Evolutionary conservation across 2,113 vertebrate genomes (phyloP).

Genomic region (Odobenus rosmarus): DNA sequence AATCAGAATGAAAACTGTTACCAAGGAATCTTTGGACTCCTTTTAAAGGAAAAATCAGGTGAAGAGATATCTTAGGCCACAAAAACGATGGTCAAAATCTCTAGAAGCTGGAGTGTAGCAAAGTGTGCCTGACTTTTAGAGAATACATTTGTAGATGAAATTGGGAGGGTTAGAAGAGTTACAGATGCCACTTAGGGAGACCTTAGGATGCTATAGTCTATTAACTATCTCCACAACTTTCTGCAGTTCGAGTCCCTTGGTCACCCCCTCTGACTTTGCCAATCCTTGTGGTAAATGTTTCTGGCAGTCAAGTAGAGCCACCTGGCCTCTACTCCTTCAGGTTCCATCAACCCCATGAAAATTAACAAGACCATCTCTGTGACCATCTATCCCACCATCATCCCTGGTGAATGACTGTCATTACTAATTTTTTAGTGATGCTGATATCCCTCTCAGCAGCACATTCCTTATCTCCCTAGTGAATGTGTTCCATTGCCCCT

Average conservation of each 20-base stretch:
- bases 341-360: background rate
- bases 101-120: background rate
- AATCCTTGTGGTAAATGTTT: background rate
- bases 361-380: background rate
- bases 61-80: background rate
- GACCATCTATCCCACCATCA: background rate
- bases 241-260: background rate
- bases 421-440: background rate
- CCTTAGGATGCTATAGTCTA: background rate
- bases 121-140: background rate
- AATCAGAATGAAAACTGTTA: background rate
- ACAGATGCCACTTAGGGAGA: background rate
- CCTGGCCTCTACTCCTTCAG: background rate
- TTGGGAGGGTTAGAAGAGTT: background rate
- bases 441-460: background rate
- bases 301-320: background rate
- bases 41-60: background rate
- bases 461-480: background rate
- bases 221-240: background rate
- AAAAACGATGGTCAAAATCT: background rate
- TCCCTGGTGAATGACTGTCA: background rate
- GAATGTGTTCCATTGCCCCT: background rate
- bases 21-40: background rate
- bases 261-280: background rate
- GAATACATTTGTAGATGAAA: background rate